Base-by-base conservation (phyloP, 2,888 invertebrate genomes). In the Galerucella pusilla region DNA sequence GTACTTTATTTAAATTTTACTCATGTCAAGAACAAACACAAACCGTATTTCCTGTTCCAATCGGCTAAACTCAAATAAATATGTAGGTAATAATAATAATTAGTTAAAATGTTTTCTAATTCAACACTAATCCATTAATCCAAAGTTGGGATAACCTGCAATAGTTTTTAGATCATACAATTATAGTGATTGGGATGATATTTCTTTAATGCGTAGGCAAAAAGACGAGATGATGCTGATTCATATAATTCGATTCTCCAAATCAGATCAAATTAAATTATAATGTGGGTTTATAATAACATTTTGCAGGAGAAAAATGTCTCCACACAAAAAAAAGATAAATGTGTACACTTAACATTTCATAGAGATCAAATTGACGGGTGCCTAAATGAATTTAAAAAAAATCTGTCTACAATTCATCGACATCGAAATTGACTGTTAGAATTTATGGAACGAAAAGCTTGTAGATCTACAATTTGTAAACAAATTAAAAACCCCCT, bases 1-100 rank as follows among this genome's bases (percentile, higher is more conserved):
- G 73, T 45, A 73, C 57, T 63, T 63, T 64, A 54, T 59, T 71
- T 59, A 68, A 73, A 73, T 73, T 73, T 73, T 63, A 73, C 68
- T 52, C 73, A 49, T 68, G 49, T 52, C 63, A 61, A 68, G 68
- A 68, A 63, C 54, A 35, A 68, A 63, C 54, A 35, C 52, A 16
- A 57, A 73, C 54, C 68, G 57, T 73, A 68, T 68, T 65, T 67
- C 54, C 68, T 73, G 61, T 73, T 73, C 67, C 61, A 68, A 73
- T 60, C 20, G 20, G 5, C 49, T n/a, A 52, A 20, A 57, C 16
- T 57, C 16, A 54, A 54, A 54, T 54, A 54, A 54, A 54, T 54
- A 54, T 54, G 54, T 54, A 20, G 20, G n/a, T 10, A 57, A 5
- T 57, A 9, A 57, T 57, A 57, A 57, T 20, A 20, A 57, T 57